Percentiles rank a stretch among this genome's conserved stretches.
Conservation (phyloP, 2,797 vertebrate genomes). For the Varecia variegata region DNA sequence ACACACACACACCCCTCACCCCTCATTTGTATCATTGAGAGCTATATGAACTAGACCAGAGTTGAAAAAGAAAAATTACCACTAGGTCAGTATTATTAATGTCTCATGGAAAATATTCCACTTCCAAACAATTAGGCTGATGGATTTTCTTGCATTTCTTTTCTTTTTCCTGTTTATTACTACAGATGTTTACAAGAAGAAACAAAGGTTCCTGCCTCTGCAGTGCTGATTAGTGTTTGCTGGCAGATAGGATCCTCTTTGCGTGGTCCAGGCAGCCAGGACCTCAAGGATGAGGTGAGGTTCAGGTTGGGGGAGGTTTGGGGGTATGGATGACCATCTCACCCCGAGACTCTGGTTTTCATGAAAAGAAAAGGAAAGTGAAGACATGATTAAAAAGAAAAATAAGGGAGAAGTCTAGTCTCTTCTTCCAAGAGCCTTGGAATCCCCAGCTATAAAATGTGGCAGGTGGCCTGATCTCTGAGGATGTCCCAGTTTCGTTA, state of each 20-base stretch:
- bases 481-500: background rate
- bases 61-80: conserved; percentile 3
- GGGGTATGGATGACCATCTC: background rate
- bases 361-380: background rate
- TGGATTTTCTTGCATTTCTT: conserved; percentile 43
- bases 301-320: background rate
- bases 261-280: background rate
- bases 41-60: background rate
- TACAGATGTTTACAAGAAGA: conserved; percentile 40
- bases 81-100: background rate
- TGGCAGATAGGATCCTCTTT: background rate
- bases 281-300: background rate
- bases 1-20: background rate
- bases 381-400: background rate
- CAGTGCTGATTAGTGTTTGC: background rate
- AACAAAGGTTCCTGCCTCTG: background rate
- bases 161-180: background rate
- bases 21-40: background rate
- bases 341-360: background rate
- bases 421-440: background rate
- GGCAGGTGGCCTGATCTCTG: background rate
- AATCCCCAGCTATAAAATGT: background rate
- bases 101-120: background rate
- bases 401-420: background rate
- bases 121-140: conserved; percentile 49